Base-by-base conservation (phyloP, 2,113 vertebrate genomes). In the Chloropsis hardwickii region DNA sequence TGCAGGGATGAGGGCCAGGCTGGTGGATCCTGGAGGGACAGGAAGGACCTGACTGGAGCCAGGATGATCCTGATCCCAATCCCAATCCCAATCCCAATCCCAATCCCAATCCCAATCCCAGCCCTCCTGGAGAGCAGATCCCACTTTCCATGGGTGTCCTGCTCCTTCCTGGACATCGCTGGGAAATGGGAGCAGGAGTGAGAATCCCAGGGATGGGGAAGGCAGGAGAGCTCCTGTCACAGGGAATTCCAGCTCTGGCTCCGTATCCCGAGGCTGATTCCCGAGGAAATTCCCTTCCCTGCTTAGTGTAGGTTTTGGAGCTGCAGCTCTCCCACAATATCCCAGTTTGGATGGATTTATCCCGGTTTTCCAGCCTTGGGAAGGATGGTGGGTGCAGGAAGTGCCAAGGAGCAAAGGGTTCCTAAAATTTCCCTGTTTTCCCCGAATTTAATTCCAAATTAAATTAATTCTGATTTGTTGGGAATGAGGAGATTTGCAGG, bases 111-210 rank as follows among this genome's bases (percentile, higher is more conserved):
- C 61, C 77, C 22, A 37, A 62, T 44, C 44, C 65, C 29, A 60
- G 53, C 70, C 40, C 57, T 25, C 3, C 0, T 0, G 35, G 39
- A 64, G 47, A 72, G 37, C 77, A 69, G 40, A 20, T 53, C 12
- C 23, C 0, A 0, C 51, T 58, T 74, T 6, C 47, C 35, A 31
- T 7, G 27, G 14, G 28, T 42, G 15, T 53, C 5, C 3, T 31
- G 21, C 7, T 40, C 31, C 48, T 48, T 91, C 39, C 56, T n/a
- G 28, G 31, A 57, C 78, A 45, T 13, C 4, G 1, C 25, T 1
- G n/a, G 56, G 73, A 33, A 45, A 35, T 0, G 3, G 18, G 8
- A 39, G 21, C 21, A 3, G 37, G 1, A 27, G 6, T 3, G 33
- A 35, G 18, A 22, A 48, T 29, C 6, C 44, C 69, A 53, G 42